Evolutionary conservation across 1,140 invertebrate genomes (phyloP), one percentile per base, ranked within the genome.

Genomic region (Drosophila ohnishii): DNA sequence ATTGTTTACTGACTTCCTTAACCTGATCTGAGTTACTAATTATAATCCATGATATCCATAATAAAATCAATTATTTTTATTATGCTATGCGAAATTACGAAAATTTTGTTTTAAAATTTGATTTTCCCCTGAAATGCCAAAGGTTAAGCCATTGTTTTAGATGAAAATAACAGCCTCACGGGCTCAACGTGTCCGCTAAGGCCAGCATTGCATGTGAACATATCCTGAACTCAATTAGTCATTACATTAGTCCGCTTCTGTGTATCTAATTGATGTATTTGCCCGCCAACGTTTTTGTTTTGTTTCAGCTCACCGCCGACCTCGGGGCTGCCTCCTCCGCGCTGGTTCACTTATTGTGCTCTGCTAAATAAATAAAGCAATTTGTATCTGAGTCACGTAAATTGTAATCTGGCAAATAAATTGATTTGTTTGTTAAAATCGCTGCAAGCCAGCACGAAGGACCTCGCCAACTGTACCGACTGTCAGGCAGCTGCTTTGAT

Each of bases 381-480:
- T 85, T 87, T 78, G 83, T 56, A 86, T 72, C 80, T 75, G 63
- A 87, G 78, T 86, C 82, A 86, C 82, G 82, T 86, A 82, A 69
- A 76, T 67, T 82, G 78, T 81, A 87, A 87, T 86, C 83, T 86
- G 62, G 83, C 56, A 87, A 87, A 87, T 78, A 78, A 75, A 82
- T 87, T 87, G 75, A 87, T 82, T 86, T 86, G 66, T 76, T 72
- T 86, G 83, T 79, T 78, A 75, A 80, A 81, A 58, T 75, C 57
- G 61, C 66, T 66, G 50, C 61, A 66, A 67, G 55, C 61, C 39
- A 75, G 62, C 56, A 69, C 73, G 58, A 76, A 76, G 56, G 32
- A 37, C 56, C 50, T 35, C 25, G 32, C 32, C 34, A 71, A 75
- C 58, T 55, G 65, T 79, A 55, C 28, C 28, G n/a, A 55, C 55